These are phyloP conservation scores for Apogon talboti DNA, from an alignment of 2,797 vertebrate species.

Conservation along the genomic window DNA sequence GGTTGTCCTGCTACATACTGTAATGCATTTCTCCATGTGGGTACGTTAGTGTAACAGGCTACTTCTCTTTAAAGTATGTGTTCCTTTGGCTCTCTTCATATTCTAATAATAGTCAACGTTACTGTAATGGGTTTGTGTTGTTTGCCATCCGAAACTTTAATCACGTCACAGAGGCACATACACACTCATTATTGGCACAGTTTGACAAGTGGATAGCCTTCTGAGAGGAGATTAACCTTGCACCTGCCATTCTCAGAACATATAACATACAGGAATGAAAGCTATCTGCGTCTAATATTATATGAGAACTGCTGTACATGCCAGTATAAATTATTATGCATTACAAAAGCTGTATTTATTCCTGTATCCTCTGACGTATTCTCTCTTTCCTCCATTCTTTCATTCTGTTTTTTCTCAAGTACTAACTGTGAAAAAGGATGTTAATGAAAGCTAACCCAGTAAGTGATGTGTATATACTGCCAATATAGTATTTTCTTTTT, in stretches of 20 bases:
- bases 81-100: slow-evolving; percentile 47
- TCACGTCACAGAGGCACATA: slow-evolving; percentile 48
- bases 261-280: slow-evolving; percentile 69
- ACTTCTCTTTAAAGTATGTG: slow-evolving; percentile 47
- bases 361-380: slow-evolving; percentile 67
- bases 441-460: slow-evolving; percentile 59
- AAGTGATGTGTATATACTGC: slow-evolving; percentile 64
- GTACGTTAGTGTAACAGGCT: slow-evolving; percentile 45
- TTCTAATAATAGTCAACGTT: slow-evolving; percentile 43
- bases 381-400: slow-evolving; percentile 46
- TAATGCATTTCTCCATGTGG: slow-evolving; percentile 39
- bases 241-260: slow-evolving; percentile 55
- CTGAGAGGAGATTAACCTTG: slow-evolving; percentile 37
- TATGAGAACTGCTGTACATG: slow-evolving; percentile 68
- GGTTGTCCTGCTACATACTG: slow-evolving; percentile 29
- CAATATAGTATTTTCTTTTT: slow-evolving; percentile 46
- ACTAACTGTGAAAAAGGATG: slow-evolving; percentile 66
- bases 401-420: slow-evolving; percentile 59
- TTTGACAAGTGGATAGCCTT: slow-evolving; percentile 22
- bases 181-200: slow-evolving; percentile 36
- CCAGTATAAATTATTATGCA: slow-evolving; percentile 72
- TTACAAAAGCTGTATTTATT: slow-evolving; percentile 80
- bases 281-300: slow-evolving; percentile 66
- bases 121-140: slow-evolving; percentile 53
- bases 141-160: slow-evolving; percentile 49